Evolutionary conservation across 2,113 vertebrate species (phyloP), one percentile per base, ranked within the genome.

Genomic region (Archilochus colubris): DNA sequence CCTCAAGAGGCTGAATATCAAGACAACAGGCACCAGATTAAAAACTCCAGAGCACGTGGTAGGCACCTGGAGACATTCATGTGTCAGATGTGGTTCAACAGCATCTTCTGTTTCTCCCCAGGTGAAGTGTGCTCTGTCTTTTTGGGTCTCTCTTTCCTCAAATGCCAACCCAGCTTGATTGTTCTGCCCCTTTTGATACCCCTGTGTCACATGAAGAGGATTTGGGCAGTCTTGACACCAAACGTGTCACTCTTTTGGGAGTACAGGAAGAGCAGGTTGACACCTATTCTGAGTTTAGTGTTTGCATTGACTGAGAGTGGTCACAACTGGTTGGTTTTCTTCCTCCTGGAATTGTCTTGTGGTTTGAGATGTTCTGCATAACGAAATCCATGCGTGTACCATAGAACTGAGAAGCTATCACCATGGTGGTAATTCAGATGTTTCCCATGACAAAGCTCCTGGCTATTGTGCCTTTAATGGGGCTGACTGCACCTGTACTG

Each of bases 31-130:
- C 20, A 36, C 15, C 40, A 43, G 48, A 62, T 38, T n/a, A 30
- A 31, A 50, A 62, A 24, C 40, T 30, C 17, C 44, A 30, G 53
- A 31, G 36, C 1, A 0, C 0, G 1, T 25, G 31, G 51, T 36
- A 12, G 59, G 53, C 36, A 28, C 38, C 28, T 62, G 70, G 50
- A 18, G 24, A 16, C 10, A 0, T 38, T 46, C 27, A 1, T 30
- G 48, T 62, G 69, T 62, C 20, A 15, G 63, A 30, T 20, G 4
- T 24, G 20, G 28, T 48, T 82, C 79, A n/a, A 48, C 55, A 33
- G 30, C 55, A 10, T 62, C 70, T 69, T 68, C 62, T 46, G n/a
- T 46, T 59, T 82, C 46, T 53, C 48, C n/a, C 14, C 0, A 10
- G n/a, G 27, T 3, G 1, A 68, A 54, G n/a, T 46, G 2, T 24